These are phyloP conservation scores for Crypturellus undulatus DNA, from an alignment of 2,113 vertebrate species.

Conservation along the genomic window DNA sequence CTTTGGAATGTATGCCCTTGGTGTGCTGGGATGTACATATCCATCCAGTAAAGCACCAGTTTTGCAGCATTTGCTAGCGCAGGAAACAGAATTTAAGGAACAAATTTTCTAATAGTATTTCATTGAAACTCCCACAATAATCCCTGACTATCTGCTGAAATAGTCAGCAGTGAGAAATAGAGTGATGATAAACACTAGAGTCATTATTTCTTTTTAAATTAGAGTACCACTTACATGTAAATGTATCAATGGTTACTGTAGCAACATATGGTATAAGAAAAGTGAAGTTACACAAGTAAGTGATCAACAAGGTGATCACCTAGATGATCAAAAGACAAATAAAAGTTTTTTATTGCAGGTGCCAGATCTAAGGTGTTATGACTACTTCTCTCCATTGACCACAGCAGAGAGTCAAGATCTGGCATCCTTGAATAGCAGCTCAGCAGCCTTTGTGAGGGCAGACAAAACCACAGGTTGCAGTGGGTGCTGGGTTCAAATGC, in stretches of 20 bases:
- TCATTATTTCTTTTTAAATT: background rate
- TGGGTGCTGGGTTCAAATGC: background rate
- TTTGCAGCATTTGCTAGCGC: rapidly evolving
- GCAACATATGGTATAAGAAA: background rate
- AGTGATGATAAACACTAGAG: background rate
- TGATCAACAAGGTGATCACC: background rate
- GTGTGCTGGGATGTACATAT: background rate
- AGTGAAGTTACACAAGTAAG: background rate
- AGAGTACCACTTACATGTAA: background rate
- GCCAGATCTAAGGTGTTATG: background rate
- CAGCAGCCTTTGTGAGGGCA: background rate
- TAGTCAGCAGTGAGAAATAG: background rate
- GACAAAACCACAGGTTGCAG: background rate
- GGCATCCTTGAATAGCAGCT: background rate
- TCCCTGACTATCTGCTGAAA: background rate
- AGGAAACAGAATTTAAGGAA: background rate
- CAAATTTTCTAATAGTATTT: background rate
- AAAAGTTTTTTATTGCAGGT: background rate
- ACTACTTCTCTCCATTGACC: background rate
- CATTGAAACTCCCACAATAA: background rate
- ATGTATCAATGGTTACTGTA: background rate
- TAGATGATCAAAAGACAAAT: background rate
- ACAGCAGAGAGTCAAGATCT: rapidly evolving
- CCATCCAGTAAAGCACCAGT: background rate
- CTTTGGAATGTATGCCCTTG: background rate